Evolutionary conservation across 2,888 invertebrate genomes (phyloP).

Genomic region (Chymomyza procnemis): DNA sequence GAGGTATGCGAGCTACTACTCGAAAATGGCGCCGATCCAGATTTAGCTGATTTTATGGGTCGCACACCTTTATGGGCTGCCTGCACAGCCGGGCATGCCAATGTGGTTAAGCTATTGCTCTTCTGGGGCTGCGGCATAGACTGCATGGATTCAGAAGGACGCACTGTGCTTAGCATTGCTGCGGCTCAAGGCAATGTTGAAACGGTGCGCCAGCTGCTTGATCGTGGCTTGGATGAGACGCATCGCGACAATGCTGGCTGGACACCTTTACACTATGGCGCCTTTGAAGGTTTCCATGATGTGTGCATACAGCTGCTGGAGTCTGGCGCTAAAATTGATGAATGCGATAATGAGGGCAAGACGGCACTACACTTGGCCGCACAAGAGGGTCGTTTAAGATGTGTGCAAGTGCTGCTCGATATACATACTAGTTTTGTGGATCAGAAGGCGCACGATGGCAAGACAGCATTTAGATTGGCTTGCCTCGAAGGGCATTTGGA

Average conservation of each 20-base stretch:
- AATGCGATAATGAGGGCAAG: slow-evolving; percentile 94
- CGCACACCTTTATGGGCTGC: slow-evolving; percentile 94
- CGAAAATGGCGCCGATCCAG: slow-evolving; percentile 95
- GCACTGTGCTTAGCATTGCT: slow-evolving; percentile 91
- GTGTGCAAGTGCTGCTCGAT: slow-evolving; percentile 82
- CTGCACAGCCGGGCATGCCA: slow-evolving; percentile 93
- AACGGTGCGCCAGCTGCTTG: slow-evolving; percentile 92
- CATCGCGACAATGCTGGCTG: slow-evolving; percentile 96
- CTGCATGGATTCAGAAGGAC: slow-evolving; percentile 94
- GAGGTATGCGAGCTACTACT: slow-evolving; percentile 94
- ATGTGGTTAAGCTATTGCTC: slow-evolving; percentile 89
- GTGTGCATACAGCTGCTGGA: slow-evolving; percentile 82
- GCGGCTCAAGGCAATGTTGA: slow-evolving; percentile 92
- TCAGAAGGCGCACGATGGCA: slow-evolving; percentile 93
- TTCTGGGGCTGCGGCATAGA: slow-evolving; percentile 98
- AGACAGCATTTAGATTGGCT: slow-evolving; percentile 87
- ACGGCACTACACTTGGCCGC: slow-evolving; percentile 92
- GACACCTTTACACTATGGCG: slow-evolving; percentile 97
- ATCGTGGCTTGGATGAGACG: slow-evolving; percentile 91
- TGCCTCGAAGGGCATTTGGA: slow-evolving; percentile 85
- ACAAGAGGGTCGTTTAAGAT: slow-evolving; percentile 89
- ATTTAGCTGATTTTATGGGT: slow-evolving; percentile 89
- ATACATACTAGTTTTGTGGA: slow-evolving; percentile 89
- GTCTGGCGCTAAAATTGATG: slow-evolving; percentile 92
- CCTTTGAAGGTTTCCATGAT: slow-evolving; percentile 87